These are phyloP conservation scores for Saccostrea echinata DNA, from an alignment of 1,140 invertebrate genomes.

Conservation along the genomic window DNA sequence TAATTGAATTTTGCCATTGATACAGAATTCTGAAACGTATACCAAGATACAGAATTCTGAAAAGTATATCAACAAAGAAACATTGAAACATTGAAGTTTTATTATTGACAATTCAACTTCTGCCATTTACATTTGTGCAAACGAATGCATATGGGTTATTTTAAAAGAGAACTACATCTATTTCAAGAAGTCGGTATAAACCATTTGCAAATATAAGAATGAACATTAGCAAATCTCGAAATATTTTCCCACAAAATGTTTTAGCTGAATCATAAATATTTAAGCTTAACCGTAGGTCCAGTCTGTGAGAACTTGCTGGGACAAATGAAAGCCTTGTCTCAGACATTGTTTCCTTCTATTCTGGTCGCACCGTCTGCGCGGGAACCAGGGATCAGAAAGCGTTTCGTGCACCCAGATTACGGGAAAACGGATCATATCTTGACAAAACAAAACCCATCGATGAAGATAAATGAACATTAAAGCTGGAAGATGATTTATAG, in stretches of 20 bases:
- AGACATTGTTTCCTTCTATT: background rate
- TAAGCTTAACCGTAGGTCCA: background rate
- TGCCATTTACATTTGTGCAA: no score
- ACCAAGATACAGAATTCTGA: no score
- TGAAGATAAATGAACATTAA: constrained; percentile 38
- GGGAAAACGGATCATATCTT: constrained; percentile 26
- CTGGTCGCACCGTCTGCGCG: constrained; percentile 15
- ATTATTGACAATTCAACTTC: no score
- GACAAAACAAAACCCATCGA: constrained; percentile 31
- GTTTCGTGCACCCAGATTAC: constrained; percentile 30
- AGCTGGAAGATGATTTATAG: constrained; percentile 30
- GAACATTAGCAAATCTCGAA: background rate
- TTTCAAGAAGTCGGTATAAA: no score
- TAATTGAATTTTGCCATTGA: no score
- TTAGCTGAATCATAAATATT: background rate
- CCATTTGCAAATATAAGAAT: background rate
- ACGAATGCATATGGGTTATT: no score
- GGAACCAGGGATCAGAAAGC: constrained; percentile 27
- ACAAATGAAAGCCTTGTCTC: background rate
- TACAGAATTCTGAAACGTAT: no score
- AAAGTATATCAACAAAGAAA: no score
- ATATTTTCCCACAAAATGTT: constrained; percentile 10
- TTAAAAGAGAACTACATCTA: no score
- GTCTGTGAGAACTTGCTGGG: background rate
- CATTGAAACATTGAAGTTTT: no score